Conservation (phyloP, 1,140 invertebrate genomes). For the Popillia japonica region DNA sequence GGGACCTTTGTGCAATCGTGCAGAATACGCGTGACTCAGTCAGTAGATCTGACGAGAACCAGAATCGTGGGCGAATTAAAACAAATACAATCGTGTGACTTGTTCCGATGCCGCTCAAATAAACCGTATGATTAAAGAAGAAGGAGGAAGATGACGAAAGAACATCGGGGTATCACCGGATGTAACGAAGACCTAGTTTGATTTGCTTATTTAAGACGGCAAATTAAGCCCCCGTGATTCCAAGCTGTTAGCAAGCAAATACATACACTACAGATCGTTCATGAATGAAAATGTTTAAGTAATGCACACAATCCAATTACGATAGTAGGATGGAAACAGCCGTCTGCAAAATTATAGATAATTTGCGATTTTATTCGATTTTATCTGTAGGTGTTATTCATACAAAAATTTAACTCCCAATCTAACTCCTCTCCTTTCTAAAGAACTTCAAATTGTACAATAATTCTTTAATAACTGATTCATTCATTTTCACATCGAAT, state of each 20-base stretch:
- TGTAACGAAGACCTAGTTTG: background rate
- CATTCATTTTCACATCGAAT: no score
- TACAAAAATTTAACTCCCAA: no score
- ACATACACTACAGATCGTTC: no score
- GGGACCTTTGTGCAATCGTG: constrained; percentile 4
- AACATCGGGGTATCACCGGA: background rate
- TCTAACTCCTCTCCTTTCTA: no score
- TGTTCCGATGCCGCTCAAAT: background rate
- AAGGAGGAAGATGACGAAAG: background rate
- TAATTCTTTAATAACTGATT: no score
- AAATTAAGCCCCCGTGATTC: background rate
- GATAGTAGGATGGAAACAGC: no score
- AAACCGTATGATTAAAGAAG: background rate
- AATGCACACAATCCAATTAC: no score
- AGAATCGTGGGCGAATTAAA: background rate
- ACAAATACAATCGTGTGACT: background rate
- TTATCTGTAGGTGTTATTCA: no score
- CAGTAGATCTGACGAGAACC: background rate
- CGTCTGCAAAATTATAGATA: no score
- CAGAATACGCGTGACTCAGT: constrained; percentile 6
- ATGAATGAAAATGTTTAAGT: no score
- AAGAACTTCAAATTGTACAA: no score
- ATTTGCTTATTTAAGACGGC: background rate
- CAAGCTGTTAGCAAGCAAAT: background rate
- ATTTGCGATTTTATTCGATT: no score